phyloP scores from a whole-genome alignment of 2,888 invertebrate genomes.

The Halictus quadricinctus region DNA sequence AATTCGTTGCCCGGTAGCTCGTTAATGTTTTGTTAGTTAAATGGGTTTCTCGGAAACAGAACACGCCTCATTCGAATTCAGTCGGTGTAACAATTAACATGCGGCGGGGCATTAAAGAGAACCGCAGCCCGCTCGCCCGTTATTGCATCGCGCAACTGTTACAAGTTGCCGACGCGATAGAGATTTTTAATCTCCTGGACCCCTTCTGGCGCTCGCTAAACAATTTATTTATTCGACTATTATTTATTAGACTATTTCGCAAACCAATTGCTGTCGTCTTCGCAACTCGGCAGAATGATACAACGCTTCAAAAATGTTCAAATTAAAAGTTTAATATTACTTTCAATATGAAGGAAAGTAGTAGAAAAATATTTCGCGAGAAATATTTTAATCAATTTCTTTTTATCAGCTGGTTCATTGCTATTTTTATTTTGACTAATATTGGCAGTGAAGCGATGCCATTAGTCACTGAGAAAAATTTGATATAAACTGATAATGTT shows the following conservation, averaged over 20 bases:
- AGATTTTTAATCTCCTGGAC: not conserved
- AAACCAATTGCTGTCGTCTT: not conserved
- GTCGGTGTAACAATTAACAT: constrained; percentile 18
- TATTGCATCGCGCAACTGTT: not conserved
- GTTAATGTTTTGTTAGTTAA: constrained; percentile 11
- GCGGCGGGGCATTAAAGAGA: constrained; percentile 10
- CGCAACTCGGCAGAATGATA: not conserved
- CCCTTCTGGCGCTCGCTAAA: not conserved
- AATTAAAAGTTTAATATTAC: too few relatives aligned
- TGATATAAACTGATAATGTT: too few relatives aligned
- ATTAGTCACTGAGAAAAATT: too few relatives aligned
- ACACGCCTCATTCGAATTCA: constrained; percentile 1
- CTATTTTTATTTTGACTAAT: too few relatives aligned
- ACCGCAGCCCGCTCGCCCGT: not conserved
- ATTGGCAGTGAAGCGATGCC: too few relatives aligned
- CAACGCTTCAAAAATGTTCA: not conserved
- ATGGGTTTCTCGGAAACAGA: not conserved
- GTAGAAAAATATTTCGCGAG: too few relatives aligned
- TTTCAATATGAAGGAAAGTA: too few relatives aligned
- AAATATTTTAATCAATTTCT: too few relatives aligned
- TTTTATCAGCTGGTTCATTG: too few relatives aligned
- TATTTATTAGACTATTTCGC: not conserved
- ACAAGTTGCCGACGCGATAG: not conserved
- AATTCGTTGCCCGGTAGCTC: not conserved
- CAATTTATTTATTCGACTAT: not conserved